Evolutionary conservation across 2,888 invertebrate genomes (phyloP), one percentile per base, ranked within the genome.

Genomic region (Tinea trinotella): DNA sequence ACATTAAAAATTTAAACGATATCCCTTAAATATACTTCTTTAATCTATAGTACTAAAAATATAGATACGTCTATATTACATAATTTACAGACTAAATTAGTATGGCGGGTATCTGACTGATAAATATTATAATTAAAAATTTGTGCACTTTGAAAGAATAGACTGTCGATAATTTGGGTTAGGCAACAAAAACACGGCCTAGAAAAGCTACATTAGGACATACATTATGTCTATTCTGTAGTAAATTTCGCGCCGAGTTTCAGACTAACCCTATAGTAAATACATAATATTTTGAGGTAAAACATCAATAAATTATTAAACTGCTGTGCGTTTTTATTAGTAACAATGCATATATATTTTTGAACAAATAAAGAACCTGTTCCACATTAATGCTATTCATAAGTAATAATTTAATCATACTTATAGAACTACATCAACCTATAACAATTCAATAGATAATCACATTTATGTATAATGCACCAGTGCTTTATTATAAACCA

Each of bases 401-500:
- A 40, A 40, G 40, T 40, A 40, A 54, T 52, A 57, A 57, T 55
- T 57, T 57, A 48, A 56, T 59, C 13, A 40, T 40, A 40, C 15
- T 40, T 40, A 30, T 60, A 56, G 13, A 30, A 35, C 35, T 30
- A 22, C 18, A 34, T 17, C 12, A 53, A 53, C 59, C 60, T 63
- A 64, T 65, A 73, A 74, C 68, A 71, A 71, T 66, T 57, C 40
- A 68, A 66, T 71, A 75, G 67, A 71, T 59, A 65, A 79, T 78
- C 74, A 79, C 74, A 77, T 75, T 70, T 3, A 10, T 30, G 7
- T 30, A 73, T 22, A 75, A 76, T 75, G 79, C 77, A 83, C 79
- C 77, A 71, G 67, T 67, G 68, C 64, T 65, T 13, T n/a, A 35
- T 35, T 10, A 15, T 12, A 40, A 13, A 40, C 13, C 40, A 40